phyloP scores from a whole-genome alignment of 2,888 invertebrate genomes.

The Loripinus fragilis region DNA sequence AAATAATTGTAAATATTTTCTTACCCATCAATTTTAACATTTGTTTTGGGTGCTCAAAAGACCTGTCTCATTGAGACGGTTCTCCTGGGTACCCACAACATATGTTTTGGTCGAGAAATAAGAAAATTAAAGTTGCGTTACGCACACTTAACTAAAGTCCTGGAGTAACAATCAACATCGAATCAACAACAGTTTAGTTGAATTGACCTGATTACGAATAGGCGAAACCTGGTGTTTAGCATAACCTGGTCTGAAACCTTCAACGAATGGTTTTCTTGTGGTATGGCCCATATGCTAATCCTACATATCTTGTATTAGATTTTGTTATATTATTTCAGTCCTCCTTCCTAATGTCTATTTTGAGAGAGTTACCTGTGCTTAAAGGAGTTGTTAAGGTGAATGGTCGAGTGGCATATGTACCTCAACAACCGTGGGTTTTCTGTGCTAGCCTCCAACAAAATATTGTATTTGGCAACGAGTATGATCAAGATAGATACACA shows the following conservation, averaged over 20 bases:
- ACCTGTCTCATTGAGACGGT: too few species aligned
- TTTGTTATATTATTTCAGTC: background rate
- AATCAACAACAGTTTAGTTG: too few species aligned
- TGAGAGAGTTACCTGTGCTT: background rate
- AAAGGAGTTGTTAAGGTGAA: background rate
- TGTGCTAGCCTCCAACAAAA: background rate
- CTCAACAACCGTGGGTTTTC: background rate
- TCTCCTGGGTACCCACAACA: too few species aligned
- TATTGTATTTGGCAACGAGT: background rate
- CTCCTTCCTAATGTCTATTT: background rate
- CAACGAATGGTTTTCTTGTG: too few species aligned
- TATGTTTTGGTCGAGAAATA: too few species aligned
- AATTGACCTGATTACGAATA: background rate
- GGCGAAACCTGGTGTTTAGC: background rate
- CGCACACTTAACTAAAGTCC: too few species aligned
- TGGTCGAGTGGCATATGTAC: slow-evolving; percentile 1
- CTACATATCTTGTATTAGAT: background rate
- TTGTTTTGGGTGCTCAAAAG: too few species aligned
- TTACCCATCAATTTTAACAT: too few species aligned
- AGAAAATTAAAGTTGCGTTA: too few species aligned
- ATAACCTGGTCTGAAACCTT: background rate
- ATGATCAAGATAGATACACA: background rate
- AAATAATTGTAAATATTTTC: too few species aligned
- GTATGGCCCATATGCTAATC: background rate
- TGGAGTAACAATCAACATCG: too few species aligned